Percentiles rank a stretch among this genome's conserved stretches.
phyloP scores from a whole-genome alignment of 2,888 invertebrate species.

The Chrysina gloriosa region DNA sequence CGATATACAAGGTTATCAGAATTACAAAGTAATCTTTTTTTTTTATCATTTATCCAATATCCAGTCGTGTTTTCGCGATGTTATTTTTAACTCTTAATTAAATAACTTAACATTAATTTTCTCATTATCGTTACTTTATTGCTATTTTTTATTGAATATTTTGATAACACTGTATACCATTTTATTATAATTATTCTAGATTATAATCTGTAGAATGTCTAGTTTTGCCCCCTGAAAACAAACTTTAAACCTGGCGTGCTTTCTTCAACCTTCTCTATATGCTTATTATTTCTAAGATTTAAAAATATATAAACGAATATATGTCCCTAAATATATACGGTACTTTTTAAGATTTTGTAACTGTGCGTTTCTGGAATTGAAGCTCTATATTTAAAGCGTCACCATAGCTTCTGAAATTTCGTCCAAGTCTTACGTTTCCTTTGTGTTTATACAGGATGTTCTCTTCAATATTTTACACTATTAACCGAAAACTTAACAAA shows the following conservation, averaged over 20 bases:
- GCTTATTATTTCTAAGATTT: background rate
- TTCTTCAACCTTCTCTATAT: background rate
- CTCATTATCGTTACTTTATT: background rate
- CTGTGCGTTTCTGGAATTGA: constrained; percentile 1
- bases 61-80: background rate
- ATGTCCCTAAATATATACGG: background rate
- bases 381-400: background rate
- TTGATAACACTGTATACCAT: constrained; percentile 11
- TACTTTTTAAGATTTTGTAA: background rate
- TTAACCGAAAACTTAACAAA: too few relatives aligned
- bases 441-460: constrained; percentile 1
- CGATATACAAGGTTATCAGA: constrained; percentile 16
- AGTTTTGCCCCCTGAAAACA: background rate
- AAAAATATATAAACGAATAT: background rate
- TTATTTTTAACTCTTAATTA: background rate
- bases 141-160: background rate
- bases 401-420: background rate
- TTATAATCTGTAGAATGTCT: background rate
- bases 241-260: background rate
- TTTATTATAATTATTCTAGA: background rate
- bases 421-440: background rate
- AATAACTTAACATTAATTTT: too few relatives aligned
- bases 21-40: background rate
- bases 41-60: background rate
- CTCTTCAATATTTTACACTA: too few relatives aligned